A percentile compares a stretch with the other conserved stretches of the same genome.
phyloP scores from a whole-genome alignment of 2,113 vertebrate genomes.

The Alethe diademata region DNA sequence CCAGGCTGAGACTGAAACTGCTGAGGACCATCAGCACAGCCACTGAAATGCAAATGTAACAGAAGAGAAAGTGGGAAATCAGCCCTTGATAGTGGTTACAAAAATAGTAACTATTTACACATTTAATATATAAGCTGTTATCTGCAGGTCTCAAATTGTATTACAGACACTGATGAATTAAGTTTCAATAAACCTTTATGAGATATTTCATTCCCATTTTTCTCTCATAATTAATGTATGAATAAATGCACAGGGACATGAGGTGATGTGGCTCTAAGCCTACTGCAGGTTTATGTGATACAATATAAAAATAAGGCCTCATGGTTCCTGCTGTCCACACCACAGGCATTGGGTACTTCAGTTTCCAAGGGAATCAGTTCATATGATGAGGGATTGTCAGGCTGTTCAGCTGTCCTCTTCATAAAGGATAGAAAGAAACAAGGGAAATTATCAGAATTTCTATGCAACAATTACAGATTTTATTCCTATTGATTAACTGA shows the following conservation, averaged over 20 bases:
- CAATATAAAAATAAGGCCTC: neutral
- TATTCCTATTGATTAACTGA: neutral
- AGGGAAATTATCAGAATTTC: neutral
- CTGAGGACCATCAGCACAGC: neutral
- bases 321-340: neutral
- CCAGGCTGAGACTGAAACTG: neutral
- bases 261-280: neutral
- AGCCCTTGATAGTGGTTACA: neutral
- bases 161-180: neutral
- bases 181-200: neutral
- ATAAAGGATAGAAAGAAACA: neutral
- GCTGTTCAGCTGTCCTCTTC: neutral
- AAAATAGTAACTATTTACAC: neutral
- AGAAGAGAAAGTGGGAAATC: neutral
- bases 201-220: neutral
- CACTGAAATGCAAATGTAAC: neutral
- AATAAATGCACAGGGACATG: neutral
- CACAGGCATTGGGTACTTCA: neutral
- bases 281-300: neutral
- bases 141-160: neutral
- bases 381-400: neutral
- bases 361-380: neutral
- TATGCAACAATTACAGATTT: neutral
- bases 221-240: neutral
- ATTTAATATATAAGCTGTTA: neutral